A percentile compares a stretch with the other conserved stretches of the same genome.
These are phyloP conservation scores for Nixonia krombeini DNA, from an alignment of 1,140 invertebrate species.

Conservation along the genomic window DNA sequence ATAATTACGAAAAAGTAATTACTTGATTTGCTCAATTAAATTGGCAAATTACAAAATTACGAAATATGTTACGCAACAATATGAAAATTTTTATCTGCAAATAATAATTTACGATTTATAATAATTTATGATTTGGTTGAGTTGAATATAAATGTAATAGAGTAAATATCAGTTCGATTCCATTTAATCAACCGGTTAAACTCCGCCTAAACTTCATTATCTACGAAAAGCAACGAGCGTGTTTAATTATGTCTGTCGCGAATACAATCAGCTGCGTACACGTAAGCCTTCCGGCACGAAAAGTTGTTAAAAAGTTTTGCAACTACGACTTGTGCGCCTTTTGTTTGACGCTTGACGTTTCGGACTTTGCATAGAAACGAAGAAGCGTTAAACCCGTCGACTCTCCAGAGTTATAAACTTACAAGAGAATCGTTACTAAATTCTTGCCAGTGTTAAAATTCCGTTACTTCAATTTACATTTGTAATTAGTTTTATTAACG, in stretches of 20 bases:
- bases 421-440: constrained; percentile 16
- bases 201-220: constrained; percentile 28
- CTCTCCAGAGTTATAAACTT: constrained; percentile 19
- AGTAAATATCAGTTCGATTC: constrained; percentile 20
- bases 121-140: no score
- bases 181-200: constrained; percentile 31
- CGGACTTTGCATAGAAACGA: constrained; percentile 5
- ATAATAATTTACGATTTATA: no score
- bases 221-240: constrained; percentile 29
- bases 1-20: no score
- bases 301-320: constrained; percentile 35
- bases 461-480: constrained; percentile 29
- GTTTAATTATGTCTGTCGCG: constrained; percentile 39
- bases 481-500: constrained; percentile 23
- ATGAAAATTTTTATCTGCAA: no score
- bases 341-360: constrained; percentile 29
- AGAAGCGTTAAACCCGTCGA: background rate
- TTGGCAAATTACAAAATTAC: no score
- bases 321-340: constrained; percentile 12
- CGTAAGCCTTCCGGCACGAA: constrained; percentile 30
- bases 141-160: background rate
- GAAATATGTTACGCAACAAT: no score
- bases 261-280: constrained; percentile 21
- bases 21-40: no score
- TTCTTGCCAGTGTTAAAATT: constrained; percentile 16